These are phyloP conservation scores for Prionailurus viverrinus DNA, from an alignment of 2,113 vertebrate genomes.

Conservation along the genomic window DNA sequence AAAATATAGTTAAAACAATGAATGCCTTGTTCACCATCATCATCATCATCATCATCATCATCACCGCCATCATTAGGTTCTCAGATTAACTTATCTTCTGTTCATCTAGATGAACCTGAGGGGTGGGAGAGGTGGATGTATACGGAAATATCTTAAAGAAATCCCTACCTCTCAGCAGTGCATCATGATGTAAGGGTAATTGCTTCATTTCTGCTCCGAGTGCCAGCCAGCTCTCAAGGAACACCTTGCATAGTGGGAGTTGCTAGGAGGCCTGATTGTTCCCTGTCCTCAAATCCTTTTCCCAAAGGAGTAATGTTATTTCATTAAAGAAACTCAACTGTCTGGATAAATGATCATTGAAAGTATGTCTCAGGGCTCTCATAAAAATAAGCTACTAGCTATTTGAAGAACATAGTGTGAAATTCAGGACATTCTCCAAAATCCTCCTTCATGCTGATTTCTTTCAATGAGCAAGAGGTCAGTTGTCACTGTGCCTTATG, in stretches of 20 bases:
- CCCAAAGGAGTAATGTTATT: slow-evolving; percentile 71
- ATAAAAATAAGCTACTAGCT: slow-evolving; percentile 73
- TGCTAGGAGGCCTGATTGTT: slow-evolving; percentile 4
- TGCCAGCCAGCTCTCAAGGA: not conserved
- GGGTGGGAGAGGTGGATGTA: not conserved
- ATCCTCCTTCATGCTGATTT: slow-evolving; percentile 65
- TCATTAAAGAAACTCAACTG: slow-evolving; percentile 75
- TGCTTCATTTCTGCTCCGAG: not conserved
- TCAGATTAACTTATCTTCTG: not conserved
- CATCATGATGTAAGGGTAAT: fast-evolving
- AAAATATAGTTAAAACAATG: not conserved
- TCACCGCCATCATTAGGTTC: not conserved
- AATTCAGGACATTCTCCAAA: slow-evolving; percentile 45
- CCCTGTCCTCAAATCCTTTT: slow-evolving; percentile 25
- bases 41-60: not conserved
- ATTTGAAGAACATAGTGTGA: slow-evolving; percentile 65
- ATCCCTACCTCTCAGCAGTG: not conserved
- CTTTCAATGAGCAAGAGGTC: slow-evolving; percentile 58
- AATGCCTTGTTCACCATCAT: not conserved
- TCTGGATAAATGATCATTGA: slow-evolving; percentile 75
- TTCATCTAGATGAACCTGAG: not conserved
- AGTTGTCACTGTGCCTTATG: slow-evolving; percentile 5
- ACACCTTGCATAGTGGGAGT: not conserved
- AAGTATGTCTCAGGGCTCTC: slow-evolving; percentile 71
- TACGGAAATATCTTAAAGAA: not conserved